These are phyloP conservation scores for Seira sanloemensis DNA, from an alignment of 2,888 invertebrate species.

Conservation along the genomic window DNA sequence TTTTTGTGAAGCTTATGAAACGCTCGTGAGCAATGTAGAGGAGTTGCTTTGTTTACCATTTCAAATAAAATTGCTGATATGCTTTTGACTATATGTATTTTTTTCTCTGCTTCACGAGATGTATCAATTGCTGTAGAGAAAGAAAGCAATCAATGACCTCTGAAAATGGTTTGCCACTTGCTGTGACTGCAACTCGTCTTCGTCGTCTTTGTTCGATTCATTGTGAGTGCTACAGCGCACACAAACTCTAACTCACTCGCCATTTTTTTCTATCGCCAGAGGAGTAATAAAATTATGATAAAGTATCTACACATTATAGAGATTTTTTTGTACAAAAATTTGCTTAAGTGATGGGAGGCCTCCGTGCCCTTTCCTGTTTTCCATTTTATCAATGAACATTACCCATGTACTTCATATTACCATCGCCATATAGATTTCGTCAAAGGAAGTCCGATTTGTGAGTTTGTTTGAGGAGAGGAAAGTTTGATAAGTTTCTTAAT, in stretches of 20 bases:
- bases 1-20: conserved; percentile 27
- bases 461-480: conserved; percentile 14
- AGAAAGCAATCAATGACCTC: conserved; percentile 65
- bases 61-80: too few relatives aligned
- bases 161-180: conserved; percentile 57
- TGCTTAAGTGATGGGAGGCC: neutral
- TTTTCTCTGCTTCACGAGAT: too few relatives aligned
- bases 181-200: conserved; percentile 45
- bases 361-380: conserved; percentile 2
- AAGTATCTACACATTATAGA: neutral
- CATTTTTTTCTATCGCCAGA: neutral
- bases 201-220: conserved; percentile 14
- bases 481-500: conserved; percentile 45
- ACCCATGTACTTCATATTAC: too few relatives aligned
- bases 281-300: neutral
- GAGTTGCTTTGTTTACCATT: too few relatives aligned
- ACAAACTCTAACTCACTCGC: conserved; percentile 14
- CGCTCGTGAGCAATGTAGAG: neutral
- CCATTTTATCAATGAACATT: conserved; percentile 3
- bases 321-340: neutral
- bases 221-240: neutral
- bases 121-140: conserved; percentile 39
- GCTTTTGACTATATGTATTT: too few relatives aligned
- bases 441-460: neutral
- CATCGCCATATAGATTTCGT: neutral